Base-by-base conservation (phyloP, 2,888 invertebrate genomes). In the Spatulosminthurus flaviceps region DNA sequence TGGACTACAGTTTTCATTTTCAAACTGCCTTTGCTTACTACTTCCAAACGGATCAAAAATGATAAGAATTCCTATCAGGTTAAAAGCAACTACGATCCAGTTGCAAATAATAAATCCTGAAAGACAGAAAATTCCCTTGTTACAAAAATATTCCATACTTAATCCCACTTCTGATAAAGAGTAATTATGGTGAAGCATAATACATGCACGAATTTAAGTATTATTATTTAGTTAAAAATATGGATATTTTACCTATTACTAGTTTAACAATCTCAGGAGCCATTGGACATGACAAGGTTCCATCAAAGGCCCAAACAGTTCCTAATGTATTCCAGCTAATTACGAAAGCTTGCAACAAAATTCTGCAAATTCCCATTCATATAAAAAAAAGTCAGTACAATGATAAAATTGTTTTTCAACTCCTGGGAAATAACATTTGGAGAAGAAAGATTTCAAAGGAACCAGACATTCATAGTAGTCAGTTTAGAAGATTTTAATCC, bases 41-140 rank as follows among this genome's bases (percentile, higher is more conserved):
- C 90, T 89, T 4, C 94, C 94, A 83, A 95, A 88, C 0, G 95
- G 94, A 87, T 95, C 95, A 87, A 95, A 94, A 76, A 94, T 92
- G 88, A 95, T 89, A 69, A 92, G 91, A 61, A 94, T 89, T 0
- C 93, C 93, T 85, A 94, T 91, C 51, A 94, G 88, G 5, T 51
- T 2, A 0, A 93, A 89, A 0, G 92, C 92, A 77, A 94, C 90
- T 74, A 94, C 90, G 24, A 93, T 91, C 95, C 95, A 95, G 86
- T 94, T 93, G 88, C 93, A 93, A 71, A 94, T 89, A 0, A 94
- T 93, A 85, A 94, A 90, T 81, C 92, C 93, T 91, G 88, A 60
- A 88, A 88, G 67, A 60, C 74, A 77, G 41, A 2, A 51, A n/a
- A 77, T n/a, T 19, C 64, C 11, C 61, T 22, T 61, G n/a, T n/a